These are phyloP conservation scores for Zaprionus lineosus DNA, from an alignment of 2,888 invertebrate species.

Conservation along the genomic window DNA sequence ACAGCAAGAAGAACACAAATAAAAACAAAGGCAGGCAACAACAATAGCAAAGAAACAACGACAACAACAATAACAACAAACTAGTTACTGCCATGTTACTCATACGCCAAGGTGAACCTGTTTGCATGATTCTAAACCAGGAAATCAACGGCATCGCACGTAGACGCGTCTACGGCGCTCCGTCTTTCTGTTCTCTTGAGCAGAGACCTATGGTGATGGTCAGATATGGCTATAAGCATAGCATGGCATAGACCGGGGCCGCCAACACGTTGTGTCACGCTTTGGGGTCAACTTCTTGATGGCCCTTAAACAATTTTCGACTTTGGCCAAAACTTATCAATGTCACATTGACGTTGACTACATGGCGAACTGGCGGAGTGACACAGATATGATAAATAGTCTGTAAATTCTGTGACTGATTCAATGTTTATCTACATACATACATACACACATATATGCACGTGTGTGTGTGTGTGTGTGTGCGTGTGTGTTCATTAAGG, in stretches of 20 bases:
- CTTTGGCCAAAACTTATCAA: constrained; percentile 55
- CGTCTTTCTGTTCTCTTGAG: constrained; percentile 17
- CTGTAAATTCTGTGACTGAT: constrained; percentile 25
- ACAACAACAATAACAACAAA: constrained; percentile 31
- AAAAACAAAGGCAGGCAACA: too few relatives aligned
- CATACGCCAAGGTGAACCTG: constrained; percentile 77
- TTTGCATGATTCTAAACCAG: constrained; percentile 76
- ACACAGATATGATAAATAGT: constrained; percentile 49
- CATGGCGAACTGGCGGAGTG: constrained; percentile 18
- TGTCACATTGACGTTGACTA: constrained; percentile 44
- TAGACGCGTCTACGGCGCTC: constrained; percentile 50
- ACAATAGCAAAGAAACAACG: constrained; percentile 8
- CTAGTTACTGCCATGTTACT: constrained; percentile 56
- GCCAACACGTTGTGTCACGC: constrained; percentile 19
- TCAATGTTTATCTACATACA: constrained; percentile 1
- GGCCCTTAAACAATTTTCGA: constrained; percentile 34
- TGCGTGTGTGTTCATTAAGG: neutral
- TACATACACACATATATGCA: neutral
- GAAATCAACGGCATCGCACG: constrained; percentile 62
- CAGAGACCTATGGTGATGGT: constrained; percentile 4
- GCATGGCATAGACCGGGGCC: constrained; percentile 23
- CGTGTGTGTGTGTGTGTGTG: neutral
- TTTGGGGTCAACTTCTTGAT: constrained; percentile 74
- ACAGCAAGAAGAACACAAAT: too few relatives aligned
- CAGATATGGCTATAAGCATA: constrained; percentile 2